phyloP scores from a whole-genome alignment of 1,140 invertebrate genomes.

The Cylas formicarius region DNA sequence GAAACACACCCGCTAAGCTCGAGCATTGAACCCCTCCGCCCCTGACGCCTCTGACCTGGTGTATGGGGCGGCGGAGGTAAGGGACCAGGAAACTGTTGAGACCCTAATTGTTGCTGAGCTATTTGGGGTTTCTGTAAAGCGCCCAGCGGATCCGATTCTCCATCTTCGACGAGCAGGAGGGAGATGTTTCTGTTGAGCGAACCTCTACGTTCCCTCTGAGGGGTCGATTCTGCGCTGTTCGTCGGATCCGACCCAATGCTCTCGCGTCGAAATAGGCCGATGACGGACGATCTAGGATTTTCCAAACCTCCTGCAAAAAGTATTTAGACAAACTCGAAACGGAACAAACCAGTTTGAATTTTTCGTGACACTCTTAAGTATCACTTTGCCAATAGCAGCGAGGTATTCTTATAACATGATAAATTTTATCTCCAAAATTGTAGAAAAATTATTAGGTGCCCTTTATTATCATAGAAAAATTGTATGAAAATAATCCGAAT shows the following conservation, averaged over 20 bases:
- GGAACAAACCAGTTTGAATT: no score
- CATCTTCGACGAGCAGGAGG: constrained; percentile 49
- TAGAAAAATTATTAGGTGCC: no score
- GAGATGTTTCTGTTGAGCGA: constrained; percentile 39
- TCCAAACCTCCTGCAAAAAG: constrained; percentile 55
- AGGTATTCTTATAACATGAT: no score
- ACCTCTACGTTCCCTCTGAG: constrained; percentile 40
- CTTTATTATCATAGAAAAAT: no score
- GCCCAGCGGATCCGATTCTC: constrained; percentile 48
- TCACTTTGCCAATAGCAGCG: no score
- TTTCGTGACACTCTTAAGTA: no score
- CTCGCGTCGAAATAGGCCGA: constrained; percentile 62
- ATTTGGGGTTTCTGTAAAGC: constrained; percentile 46
- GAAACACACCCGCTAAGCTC: constrained; percentile 58
- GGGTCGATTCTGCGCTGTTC: constrained; percentile 42
- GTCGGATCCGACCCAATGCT: constrained; percentile 50
- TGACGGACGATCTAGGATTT: constrained; percentile 62
- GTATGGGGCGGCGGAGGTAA: constrained; percentile 41
- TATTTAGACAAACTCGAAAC: no score
- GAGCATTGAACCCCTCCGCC: constrained; percentile 58
- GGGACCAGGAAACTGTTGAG: no score
- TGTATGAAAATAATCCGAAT: no score
- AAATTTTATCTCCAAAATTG: no score
- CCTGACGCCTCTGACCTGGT: constrained; percentile 52
- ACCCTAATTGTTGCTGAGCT: constrained; percentile 40